Base-by-base conservation (phyloP, 2,797 vertebrate species). In the Champsocephalus esox region DNA sequence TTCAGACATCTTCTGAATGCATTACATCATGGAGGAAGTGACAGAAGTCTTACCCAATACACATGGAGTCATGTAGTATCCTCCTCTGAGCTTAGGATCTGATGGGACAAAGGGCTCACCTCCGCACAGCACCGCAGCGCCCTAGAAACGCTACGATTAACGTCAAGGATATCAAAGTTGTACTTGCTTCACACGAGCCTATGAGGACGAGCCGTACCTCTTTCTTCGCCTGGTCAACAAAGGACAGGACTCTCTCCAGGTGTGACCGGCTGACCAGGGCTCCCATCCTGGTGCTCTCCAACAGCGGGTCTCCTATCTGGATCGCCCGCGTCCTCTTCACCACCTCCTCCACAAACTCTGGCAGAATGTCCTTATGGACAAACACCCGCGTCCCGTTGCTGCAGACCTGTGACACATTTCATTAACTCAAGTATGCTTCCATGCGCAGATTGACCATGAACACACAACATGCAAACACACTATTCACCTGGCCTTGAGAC, bases 341-440 rank as follows among this genome's bases (percentile, higher is more conserved):
- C 80, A 99, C 96, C 80, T 96, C 94, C 67, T 96, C 86, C 32
- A 96, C 92, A 88, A 99, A 99, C 58, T 87, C 87, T 4, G 96
- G 90, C 75, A 97, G 65, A 68, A 98, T 94, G 5, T 95, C 86
- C 75, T 85, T 96, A 77, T 99, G 97, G 73, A 99, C 98, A 86
- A 98, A 99, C 3, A 99, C 98, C 45, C 98, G 93, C 0, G 98
- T 99, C 16, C 97, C 98, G 0, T 99, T 99, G 88, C 97, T 97
- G 83, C 98, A 99, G 21, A 99, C 98, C 98, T 99, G 81, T 7
- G 13, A 81, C 12, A 50, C 12, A 73, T 48, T 65, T 17, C 6
- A 66, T 63, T 4, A 62, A 48, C 46, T 58, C 28, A 45, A 67
- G 71, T 1, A 19, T 13, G 10, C 5, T 50, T 67, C 12, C 4